phyloP scores from a whole-genome alignment of 2,113 vertebrate genomes.

The Gasterosteus nipponicus region DNA sequence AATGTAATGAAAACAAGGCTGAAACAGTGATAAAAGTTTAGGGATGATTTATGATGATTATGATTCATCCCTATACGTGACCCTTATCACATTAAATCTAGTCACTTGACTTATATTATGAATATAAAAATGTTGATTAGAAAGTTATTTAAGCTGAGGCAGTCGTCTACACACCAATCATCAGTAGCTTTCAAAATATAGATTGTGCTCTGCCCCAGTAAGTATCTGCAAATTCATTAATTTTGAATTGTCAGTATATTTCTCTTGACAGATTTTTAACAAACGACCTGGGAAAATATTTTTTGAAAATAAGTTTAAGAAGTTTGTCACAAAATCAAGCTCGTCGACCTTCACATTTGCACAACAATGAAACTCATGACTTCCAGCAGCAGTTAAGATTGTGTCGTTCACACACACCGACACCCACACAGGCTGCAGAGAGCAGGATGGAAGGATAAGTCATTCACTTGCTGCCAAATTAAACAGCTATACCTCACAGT shows the following conservation, averaged over 20 bases:
- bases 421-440: conserved; percentile 24
- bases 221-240: background rate
- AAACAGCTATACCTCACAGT: conserved; percentile 39
- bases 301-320: background rate
- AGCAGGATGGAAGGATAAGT: conserved; percentile 54
- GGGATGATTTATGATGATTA: too few relatives aligned
- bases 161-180: background rate
- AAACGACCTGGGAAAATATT: background rate
- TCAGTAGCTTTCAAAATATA: background rate
- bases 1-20: too few relatives aligned
- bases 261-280: background rate
- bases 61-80: background rate
- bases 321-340: background rate
- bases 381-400: background rate
- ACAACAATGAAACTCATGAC: background rate
- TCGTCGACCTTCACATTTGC: background rate
- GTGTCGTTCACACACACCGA: conserved; percentile 2
- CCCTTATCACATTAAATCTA: background rate
- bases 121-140: background rate
- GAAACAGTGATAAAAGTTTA: too few relatives aligned
- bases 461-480: conserved; percentile 52
- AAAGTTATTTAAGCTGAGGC: background rate
- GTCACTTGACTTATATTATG: background rate
- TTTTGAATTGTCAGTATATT: background rate
- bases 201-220: background rate